Evolutionary conservation across 2,113 vertebrate species (phyloP).

Genomic region (Rutilus rutilus): DNA sequence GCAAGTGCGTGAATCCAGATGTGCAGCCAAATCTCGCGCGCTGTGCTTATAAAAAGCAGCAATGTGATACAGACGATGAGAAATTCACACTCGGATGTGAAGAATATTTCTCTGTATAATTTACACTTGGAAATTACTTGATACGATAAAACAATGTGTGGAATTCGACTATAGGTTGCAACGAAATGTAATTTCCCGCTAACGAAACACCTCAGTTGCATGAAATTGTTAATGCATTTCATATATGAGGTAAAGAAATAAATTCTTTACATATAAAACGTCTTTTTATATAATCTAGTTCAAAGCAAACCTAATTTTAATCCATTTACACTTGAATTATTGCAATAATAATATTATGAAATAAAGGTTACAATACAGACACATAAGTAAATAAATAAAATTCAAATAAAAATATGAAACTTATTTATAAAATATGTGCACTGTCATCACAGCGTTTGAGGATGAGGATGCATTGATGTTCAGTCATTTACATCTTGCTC

Average conservation of each 20-base stretch:
- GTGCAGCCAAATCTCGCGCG: constrained; percentile 54
- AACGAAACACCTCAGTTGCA: neutral
- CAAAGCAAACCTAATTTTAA: neutral
- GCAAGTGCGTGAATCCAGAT: constrained; percentile 72
- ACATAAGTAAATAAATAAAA: neutral
- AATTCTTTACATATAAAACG: neutral
- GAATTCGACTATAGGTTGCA: neutral
- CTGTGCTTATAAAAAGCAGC: neutral
- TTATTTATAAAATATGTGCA: neutral
- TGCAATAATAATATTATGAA: neutral
- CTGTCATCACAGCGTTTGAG: neutral
- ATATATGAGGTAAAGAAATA: neutral
- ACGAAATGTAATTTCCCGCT: neutral
- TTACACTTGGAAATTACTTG: neutral
- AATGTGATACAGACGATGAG: neutral
- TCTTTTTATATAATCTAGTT: neutral
- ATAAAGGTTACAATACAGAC: neutral
- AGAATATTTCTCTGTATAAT: constrained; percentile 8
- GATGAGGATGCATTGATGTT: too few relatives aligned
- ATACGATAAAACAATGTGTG: neutral
- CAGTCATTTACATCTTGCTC: too few relatives aligned
- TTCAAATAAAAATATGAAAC: neutral
- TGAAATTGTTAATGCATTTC: neutral
- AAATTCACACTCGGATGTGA: neutral
- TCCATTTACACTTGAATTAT: neutral